A percentile compares a stretch with the other conserved stretches of the same genome.
phyloP scores from a whole-genome alignment of 2,113 vertebrate species.

The Addax nasomaculatus region DNA sequence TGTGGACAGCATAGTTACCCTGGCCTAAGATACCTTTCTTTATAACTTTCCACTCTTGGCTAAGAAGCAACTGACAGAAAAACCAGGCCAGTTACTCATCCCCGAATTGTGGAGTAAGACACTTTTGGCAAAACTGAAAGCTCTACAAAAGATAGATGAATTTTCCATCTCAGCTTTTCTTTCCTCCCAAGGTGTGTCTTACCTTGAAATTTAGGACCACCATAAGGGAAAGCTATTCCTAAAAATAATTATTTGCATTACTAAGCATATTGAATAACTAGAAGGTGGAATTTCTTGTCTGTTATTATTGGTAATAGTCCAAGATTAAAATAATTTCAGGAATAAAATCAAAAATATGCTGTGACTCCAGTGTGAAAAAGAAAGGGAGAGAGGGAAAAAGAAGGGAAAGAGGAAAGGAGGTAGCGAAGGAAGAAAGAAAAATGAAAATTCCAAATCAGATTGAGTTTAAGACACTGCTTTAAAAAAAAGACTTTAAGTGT shows the following conservation, averaged over 20 bases:
- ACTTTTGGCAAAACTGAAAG: background rate
- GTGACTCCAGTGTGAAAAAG: constrained; percentile 31
- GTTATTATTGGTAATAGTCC: constrained; percentile 41
- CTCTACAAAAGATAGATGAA: background rate
- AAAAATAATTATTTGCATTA: constrained; percentile 39
- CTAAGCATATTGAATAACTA: constrained; percentile 54
- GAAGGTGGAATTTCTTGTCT: constrained; percentile 43
- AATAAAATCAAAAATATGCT: constrained; percentile 61
- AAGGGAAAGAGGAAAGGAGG: rapidly evolving
- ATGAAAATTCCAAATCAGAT: constrained; percentile 54
- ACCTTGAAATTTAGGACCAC: background rate
- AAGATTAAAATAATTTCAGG: constrained; percentile 64
- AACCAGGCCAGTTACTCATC: background rate
- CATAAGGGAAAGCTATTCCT: background rate
- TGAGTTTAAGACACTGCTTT: constrained; percentile 52
- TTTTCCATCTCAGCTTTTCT: background rate
- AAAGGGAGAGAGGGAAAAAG: background rate
- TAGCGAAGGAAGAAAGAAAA: background rate
- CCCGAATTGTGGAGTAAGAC: background rate
- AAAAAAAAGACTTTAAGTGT: constrained; percentile 9
- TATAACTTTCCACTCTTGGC: constrained; percentile 34
- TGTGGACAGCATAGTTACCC: background rate
- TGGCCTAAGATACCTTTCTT: constrained; percentile 36
- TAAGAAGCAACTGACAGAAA: constrained; percentile 19
- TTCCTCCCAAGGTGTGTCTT: background rate